Evolutionary conservation across 2,113 vertebrate species (phyloP).

Genomic region (Varanus salvator): DNA sequence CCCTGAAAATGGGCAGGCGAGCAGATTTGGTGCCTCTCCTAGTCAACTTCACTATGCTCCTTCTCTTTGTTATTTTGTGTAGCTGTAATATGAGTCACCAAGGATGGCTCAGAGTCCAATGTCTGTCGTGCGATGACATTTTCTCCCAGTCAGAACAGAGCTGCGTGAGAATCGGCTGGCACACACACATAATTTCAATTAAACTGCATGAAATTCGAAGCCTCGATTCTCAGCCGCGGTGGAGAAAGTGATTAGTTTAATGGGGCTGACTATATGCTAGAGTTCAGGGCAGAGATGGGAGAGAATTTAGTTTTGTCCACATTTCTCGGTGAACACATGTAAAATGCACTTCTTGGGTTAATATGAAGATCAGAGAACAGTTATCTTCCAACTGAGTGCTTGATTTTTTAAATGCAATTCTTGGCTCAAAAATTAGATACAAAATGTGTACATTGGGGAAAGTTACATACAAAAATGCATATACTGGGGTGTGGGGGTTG

Average conservation of each 20-base stretch:
- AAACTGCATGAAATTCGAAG: slow-evolving; percentile 24
- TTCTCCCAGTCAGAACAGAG: neutral
- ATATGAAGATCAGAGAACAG: no score
- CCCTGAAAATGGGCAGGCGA: slow-evolving; percentile 48
- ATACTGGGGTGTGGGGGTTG: no score
- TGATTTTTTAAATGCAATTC: no score
- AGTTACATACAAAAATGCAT: no score
- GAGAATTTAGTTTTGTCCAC: neutral
- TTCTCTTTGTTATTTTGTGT: slow-evolving; percentile 23
- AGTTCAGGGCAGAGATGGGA: neutral
- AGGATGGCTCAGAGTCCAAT: slow-evolving; percentile 14
- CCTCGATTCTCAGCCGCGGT: neutral
- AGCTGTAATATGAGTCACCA: slow-evolving; percentile 29
- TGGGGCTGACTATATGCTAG: neutral
- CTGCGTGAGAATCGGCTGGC: slow-evolving; percentile 33
- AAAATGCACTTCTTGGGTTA: no score
- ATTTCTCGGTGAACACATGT: no score
- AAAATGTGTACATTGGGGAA: no score
- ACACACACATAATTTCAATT: slow-evolving; percentile 4
- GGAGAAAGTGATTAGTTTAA: slow-evolving; percentile 33
- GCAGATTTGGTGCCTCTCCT: slow-evolving; percentile 45
- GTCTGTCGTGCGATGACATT: slow-evolving; percentile 8
- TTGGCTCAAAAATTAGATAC: no score
- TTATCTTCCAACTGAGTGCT: no score
- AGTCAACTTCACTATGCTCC: slow-evolving; percentile 39